Percentiles rank a stretch among this genome's conserved stretches.
These are phyloP conservation scores for Ceratoteleas bidentatus DNA, from an alignment of 1,140 invertebrate genomes.

Conservation along the genomic window DNA sequence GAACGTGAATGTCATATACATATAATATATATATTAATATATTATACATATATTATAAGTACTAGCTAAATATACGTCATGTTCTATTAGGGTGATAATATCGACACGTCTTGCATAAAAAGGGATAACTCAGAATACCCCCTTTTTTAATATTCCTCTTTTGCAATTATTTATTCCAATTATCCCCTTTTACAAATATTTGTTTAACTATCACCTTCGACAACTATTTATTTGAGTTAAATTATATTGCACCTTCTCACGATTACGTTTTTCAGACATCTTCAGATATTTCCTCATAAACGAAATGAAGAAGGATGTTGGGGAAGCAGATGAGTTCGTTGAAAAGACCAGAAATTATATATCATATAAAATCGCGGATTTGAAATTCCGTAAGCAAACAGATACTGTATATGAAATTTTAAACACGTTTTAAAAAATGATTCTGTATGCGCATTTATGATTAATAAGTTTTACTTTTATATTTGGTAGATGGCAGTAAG, in stretches of 20 bases:
- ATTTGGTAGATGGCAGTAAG: background rate
- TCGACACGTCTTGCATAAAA: too few species aligned
- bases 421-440: background rate
- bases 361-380: background rate
- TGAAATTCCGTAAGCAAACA: background rate
- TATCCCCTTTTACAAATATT: too few species aligned
- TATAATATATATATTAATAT: too few species aligned
- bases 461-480: background rate
- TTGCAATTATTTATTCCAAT: too few species aligned
- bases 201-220: too few species aligned
- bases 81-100: too few species aligned
- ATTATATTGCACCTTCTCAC: background rate
- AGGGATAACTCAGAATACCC: too few species aligned
- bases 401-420: background rate
- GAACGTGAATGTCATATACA: too few species aligned
- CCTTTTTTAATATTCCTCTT: too few species aligned
- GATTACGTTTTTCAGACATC: background rate
- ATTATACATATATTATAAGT: too few species aligned
- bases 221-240: background rate
- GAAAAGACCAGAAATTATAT: background rate
- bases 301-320: background rate
- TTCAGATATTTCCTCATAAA: constrained; percentile 1
- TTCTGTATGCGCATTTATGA: background rate
- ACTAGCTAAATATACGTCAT: too few species aligned
- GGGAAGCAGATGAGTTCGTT: background rate